These are phyloP conservation scores for Pterophyllum scalare DNA, from an alignment of 2,113 vertebrate genomes.

Conservation along the genomic window DNA sequence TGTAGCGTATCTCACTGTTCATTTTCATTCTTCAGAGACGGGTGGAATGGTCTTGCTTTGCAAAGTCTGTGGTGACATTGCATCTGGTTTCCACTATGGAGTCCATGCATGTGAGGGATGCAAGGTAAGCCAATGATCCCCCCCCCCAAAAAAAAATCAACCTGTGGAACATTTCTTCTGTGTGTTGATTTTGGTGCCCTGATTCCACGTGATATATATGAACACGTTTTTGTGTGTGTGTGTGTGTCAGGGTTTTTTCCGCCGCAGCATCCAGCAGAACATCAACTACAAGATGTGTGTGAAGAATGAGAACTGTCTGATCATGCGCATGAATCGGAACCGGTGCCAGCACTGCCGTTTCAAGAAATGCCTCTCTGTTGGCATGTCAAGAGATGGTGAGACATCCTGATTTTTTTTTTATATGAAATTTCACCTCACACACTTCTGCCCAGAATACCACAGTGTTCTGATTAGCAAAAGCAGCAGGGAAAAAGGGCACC, in stretches of 20 bases:
- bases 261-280: constrained; percentile 87
- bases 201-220: background rate
- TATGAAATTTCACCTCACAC: constrained; percentile 9
- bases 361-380: constrained; percentile 86
- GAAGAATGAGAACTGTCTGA: constrained; percentile 85
- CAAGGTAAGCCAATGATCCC: constrained; percentile 75
- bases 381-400: constrained; percentile 88
- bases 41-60: constrained; percentile 87
- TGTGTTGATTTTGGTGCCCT: background rate
- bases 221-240: constrained; percentile 18
- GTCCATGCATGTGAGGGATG: constrained; percentile 86
- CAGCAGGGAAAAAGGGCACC: constrained; percentile 34
- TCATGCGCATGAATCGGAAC: constrained; percentile 87
- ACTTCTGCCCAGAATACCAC: constrained; percentile 39
- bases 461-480: constrained; percentile 57
- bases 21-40: constrained; percentile 68
- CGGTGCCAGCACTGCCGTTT: constrained; percentile 87
- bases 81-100: constrained; percentile 87
- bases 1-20: constrained; percentile 5
- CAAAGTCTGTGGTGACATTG: constrained; percentile 85
- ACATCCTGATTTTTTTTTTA: constrained; percentile 41
- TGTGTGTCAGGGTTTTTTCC: constrained; percentile 82
- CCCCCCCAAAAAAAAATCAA: background rate
- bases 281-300: constrained; percentile 88
- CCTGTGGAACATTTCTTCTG: background rate